Base-by-base conservation (phyloP, 2,113 vertebrate species). In the Nerophis lumbriciformis region DNA sequence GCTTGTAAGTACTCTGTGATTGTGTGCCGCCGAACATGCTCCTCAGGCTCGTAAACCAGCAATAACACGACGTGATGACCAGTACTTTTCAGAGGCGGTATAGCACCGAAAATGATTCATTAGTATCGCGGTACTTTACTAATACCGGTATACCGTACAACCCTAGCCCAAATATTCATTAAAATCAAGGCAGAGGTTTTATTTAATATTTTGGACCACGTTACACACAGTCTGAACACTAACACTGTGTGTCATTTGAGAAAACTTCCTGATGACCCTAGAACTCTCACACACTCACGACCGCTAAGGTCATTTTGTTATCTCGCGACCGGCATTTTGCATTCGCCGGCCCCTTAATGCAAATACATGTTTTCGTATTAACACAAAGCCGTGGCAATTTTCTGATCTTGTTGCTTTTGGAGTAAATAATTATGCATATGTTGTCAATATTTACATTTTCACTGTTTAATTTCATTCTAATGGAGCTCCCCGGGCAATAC, bases 371-470 rank as follows among this genome's bases (percentile, higher is more conserved):
- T 52, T 61, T 58, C 45, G 59, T 38, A 39, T 76, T 63, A 49
- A 73, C 76, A 71, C 61, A 13, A 75, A 38, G 65, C 75, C 37
- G 73, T 10, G 35, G 81, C 79, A 85, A 83, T 83, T 78, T 79
- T 78, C 75, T 75, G 68, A 81, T 85, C 78, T 77, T 63, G 71
- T 82, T 74, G 76, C 79, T 79, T 19, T 63, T 78, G 78, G 78
- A 83, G 80, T 80, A 86, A 83, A 83, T 86, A 86, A 87, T 85
- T 75, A 80, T 71, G 82, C 78, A 70, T 80, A 83, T 76, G 79
- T 81, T 85, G 82, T 85, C 85, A 87, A 86, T 87, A 88, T 88
- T 84, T 87, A 86, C 82, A 86, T 88, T 84, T 88, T 76, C 79
- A 83, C 81, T 83, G 76, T 88, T 89, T 85, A 83, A 89, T 89